Evolutionary conservation across 2,113 vertebrate genomes (phyloP).

Genomic region (Shinisaurus crocodilurus): DNA sequence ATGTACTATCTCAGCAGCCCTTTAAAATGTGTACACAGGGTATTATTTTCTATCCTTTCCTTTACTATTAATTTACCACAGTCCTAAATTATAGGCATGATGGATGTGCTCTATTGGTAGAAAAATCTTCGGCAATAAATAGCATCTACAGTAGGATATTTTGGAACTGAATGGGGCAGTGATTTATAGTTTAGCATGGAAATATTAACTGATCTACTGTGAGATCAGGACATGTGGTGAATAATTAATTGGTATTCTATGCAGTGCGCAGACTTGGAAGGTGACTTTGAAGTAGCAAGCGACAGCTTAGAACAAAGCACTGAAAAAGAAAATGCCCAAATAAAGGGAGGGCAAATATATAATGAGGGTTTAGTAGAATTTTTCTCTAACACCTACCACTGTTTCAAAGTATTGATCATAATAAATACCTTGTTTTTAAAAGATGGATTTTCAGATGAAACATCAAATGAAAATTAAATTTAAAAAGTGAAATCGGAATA

Average conservation of each 20-base stretch:
- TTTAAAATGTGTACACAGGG: not conserved
- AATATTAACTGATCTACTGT: slow-evolving; percentile 35
- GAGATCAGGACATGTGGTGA: slow-evolving; percentile 36
- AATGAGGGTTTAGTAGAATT: not conserved
- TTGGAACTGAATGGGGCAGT: not conserved
- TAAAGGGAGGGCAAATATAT: not conserved
- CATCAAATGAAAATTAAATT: not conserved
- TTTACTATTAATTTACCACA: slow-evolving; percentile 31
- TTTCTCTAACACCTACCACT: not conserved
- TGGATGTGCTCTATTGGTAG: not conserved
- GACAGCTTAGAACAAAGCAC: not conserved
- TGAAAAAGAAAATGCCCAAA: slow-evolving; percentile 7
- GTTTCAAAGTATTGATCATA: not conserved
- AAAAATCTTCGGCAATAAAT: slow-evolving; percentile 10
- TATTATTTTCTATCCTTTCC: slow-evolving; percentile 6
- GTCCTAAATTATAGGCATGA: slow-evolving; percentile 11
- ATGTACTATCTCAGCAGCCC: not conserved
- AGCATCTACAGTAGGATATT: slow-evolving; percentile 11
- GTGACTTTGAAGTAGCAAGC: slow-evolving; percentile 32
- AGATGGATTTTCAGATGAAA: not conserved
- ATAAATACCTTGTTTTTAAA: not conserved
- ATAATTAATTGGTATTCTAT: slow-evolving; percentile 35
- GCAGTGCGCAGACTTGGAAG: slow-evolving; percentile 9
- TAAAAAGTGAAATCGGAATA: not conserved
- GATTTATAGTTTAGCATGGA: slow-evolving; percentile 36